Evolutionary conservation across 2,797 vertebrate genomes (phyloP), one percentile per base, ranked within the genome.

Genomic region (Cuculus canorus): DNA sequence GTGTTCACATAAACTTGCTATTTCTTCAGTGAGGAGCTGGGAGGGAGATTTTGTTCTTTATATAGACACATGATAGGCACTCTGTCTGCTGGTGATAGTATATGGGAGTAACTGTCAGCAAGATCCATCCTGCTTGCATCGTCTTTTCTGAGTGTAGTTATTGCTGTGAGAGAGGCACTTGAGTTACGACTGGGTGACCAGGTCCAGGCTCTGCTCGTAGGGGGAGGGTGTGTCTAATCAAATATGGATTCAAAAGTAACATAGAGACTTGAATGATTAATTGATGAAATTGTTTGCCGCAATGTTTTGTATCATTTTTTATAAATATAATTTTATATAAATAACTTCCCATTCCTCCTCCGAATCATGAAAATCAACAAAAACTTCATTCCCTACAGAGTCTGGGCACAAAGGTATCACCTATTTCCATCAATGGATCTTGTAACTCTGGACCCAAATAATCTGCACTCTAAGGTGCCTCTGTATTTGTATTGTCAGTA

Each of bases 211-310:
- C 75, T 69, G 35, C 32, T 85, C 10, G 5, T 2, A 17, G 33
- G 32, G 24, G 37, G 3, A 45, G 15, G 1, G 3, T 53, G 6
- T 6, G 0, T n/a, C 4, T 5, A 15, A 41, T 28, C 32, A 54
- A n/a, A 66, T 3, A 11, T 0, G 24, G 6, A 30, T 52, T 17
- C 6, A 70, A 82, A 87, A 83, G 24, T 7, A 47, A 12, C 48
- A 9, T 12, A 13, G 50, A 16, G 60, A 28, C 15, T 8, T 18
- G 39, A 1, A 57, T 13, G 27, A 1, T 23, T 33, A 72, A 45
- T 14, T 65, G 72, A 56, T 30, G 64, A 56, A 35, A 64, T 35
- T 19, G 33, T 70, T 91, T 91, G 65, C 53, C 61, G 32, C 47
- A 24, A 8, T 61, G 23, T 28, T 83, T 95, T 73, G 9, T 33